These are phyloP conservation scores for Coendou prehensilis DNA, from an alignment of 2,797 vertebrate genomes.

Conservation along the genomic window DNA sequence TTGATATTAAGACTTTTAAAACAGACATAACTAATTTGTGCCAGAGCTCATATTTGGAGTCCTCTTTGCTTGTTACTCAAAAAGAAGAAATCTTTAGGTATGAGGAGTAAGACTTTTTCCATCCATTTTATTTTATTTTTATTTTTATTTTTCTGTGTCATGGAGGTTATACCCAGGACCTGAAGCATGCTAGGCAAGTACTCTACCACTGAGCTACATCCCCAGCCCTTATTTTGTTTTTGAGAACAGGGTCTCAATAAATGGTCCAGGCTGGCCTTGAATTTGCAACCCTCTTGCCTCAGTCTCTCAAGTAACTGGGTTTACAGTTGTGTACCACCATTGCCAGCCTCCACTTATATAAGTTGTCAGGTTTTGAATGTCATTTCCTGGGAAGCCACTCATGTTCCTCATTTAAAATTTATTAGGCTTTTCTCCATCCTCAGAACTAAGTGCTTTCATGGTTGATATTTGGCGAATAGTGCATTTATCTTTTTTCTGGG, in stretches of 20 bases:
- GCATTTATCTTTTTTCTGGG: slow-evolving; percentile 7
- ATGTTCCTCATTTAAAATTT: not conserved
- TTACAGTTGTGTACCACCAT: not conserved
- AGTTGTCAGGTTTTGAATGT: slow-evolving; percentile 6
- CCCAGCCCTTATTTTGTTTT: not conserved
- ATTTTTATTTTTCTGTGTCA: not conserved
- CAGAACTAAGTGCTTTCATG: slow-evolving; percentile 11
- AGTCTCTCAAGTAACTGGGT: not conserved
- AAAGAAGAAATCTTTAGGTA: slow-evolving; percentile 31
- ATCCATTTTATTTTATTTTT: not conserved
- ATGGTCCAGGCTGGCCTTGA: not conserved
- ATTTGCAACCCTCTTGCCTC: not conserved
- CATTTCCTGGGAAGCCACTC: not conserved
- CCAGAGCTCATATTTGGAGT: not conserved
- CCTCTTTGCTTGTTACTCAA: not conserved
- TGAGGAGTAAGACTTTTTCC: not conserved
- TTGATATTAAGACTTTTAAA: not conserved
- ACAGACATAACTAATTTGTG: not conserved
- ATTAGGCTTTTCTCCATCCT: not conserved
- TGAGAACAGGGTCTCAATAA: not conserved
- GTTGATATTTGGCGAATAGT: not conserved
- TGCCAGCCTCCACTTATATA: not conserved
- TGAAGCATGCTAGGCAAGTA: not conserved
- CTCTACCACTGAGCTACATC: not conserved
- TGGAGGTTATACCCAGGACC: not conserved